Evolutionary conservation across 2,888 invertebrate species (phyloP), one percentile per base, ranked within the genome.

Genomic region (Drosophila fulvimacula): DNA sequence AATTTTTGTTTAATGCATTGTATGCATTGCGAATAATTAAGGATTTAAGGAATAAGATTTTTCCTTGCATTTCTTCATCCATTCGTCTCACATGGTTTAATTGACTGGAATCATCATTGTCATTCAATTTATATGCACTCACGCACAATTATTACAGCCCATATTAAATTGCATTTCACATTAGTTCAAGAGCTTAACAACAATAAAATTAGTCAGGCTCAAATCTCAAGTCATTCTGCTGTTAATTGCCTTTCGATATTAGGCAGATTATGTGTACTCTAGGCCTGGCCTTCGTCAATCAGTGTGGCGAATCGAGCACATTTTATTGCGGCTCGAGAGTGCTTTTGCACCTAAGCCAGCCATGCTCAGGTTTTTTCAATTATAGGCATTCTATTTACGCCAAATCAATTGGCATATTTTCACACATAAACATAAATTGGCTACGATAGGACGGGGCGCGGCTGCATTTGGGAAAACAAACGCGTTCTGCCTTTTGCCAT

Each of bases 371-470:
- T 17, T 63, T 53, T 62, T 76, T 75, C 76, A 85, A 79, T 76
- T 79, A 79, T 69, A 41, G 62, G 65, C 78, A 61, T 57, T 57
- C 68, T 38, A 77, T 76, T 76, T 68, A 48, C 56, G 65, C 58
- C 78, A 77, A 80, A 82, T 79, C 79, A 79, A 79, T 82, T 76
- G 81, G 77, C 81, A 82, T 80, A 81, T 81, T 80, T 79, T 82
- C 82, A 82, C 82, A 82, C 81, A 82, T 80, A 82, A 81, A 81
- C 69, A 88, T 88, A 85, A 85, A 88, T 85, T 83, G 87, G 69
- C 68, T 73, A 60, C 70, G 77, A 46, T 46, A 46, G 27, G 27
- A 3, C 27, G 27, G 27, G 27, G 27, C 27, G 44, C 39, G 10
- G 41, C 58, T 51, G 78, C 74, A 84, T 87, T 84, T 65, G 75